Conservation (phyloP, 2,797 vertebrate genomes). For the Ctenochaetus hawaiiensis region DNA sequence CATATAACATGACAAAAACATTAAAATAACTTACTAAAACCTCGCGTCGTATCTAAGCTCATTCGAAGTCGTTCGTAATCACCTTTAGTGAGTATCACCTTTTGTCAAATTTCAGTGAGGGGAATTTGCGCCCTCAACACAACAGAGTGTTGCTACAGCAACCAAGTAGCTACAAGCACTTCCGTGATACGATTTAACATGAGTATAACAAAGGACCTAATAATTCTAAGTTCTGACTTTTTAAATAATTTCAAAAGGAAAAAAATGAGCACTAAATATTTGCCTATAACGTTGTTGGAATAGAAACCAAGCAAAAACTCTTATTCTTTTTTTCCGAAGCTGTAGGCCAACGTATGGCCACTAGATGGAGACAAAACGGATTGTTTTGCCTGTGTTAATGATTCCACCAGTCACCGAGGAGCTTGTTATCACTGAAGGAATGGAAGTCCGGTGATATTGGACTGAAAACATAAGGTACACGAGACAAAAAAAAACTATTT, state of each 20-base stretch:
- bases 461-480: neutral
- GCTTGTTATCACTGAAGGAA: neutral
- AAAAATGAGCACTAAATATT: neutral
- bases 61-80: neutral
- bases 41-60: neutral
- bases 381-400: neutral
- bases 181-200: too few species aligned
- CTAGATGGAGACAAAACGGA: slow-evolving; percentile 47
- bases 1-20: too few species aligned
- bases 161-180: slow-evolving; percentile 18
- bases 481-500: neutral
- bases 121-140: neutral
- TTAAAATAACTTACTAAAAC: neutral
- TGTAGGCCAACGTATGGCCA: neutral
- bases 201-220: too few species aligned
- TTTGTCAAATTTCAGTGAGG: too few species aligned
- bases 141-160: slow-evolving; percentile 43
- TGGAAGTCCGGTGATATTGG: accelerated
- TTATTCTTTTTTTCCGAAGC: neutral
- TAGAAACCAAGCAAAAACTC: neutral
- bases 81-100: neutral
- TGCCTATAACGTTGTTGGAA: neutral
- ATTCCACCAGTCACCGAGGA: too few species aligned
- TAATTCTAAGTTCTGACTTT: too few species aligned
- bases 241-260: too few species aligned